Percentiles rank a stretch among this genome's conserved stretches.
phyloP scores from a whole-genome alignment of 2,888 invertebrate species.

The Euspilapteryx auroguttella region DNA sequence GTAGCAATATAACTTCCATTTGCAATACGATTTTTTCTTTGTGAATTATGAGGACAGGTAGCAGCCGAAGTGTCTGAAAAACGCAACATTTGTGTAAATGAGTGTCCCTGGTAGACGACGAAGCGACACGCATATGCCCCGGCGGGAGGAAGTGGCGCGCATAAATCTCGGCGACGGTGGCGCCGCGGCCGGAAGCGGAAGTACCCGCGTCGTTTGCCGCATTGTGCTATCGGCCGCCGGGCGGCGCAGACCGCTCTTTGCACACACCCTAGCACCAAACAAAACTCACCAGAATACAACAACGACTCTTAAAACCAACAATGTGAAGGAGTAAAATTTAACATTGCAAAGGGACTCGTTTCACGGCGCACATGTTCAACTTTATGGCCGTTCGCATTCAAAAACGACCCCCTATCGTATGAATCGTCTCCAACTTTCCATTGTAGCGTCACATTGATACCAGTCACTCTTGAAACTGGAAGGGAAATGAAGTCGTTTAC shows the following conservation, averaged over 20 bases:
- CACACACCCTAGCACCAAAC: too few relatives aligned
- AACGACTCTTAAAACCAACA: too few relatives aligned
- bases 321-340: too few relatives aligned
- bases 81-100: constrained; percentile 59
- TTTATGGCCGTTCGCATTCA: too few relatives aligned
- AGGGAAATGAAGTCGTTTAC: constrained; percentile 1
- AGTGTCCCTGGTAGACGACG: constrained; percentile 29
- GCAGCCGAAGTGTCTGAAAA: too few relatives aligned
- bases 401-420: constrained; percentile 30
- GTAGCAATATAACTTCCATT: too few relatives aligned
- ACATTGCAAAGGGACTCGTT: too few relatives aligned
- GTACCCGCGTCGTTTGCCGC: constrained; percentile 57
- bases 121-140: constrained; percentile 6
- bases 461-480: constrained; percentile 8
- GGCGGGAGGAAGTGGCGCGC: constrained; percentile 52
- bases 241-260: constrained; percentile 51
- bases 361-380: too few relatives aligned
- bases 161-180: constrained; percentile 55
- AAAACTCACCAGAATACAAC: too few relatives aligned
- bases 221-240: constrained; percentile 55
- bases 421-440: constrained; percentile 16
- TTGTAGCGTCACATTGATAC: constrained; percentile 44
- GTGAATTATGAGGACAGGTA: too few relatives aligned
- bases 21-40: too few relatives aligned
- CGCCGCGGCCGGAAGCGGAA: constrained; percentile 57